These are phyloP conservation scores for Copsychus sechellarum DNA, from an alignment of 2,113 vertebrate species.

Conservation along the genomic window DNA sequence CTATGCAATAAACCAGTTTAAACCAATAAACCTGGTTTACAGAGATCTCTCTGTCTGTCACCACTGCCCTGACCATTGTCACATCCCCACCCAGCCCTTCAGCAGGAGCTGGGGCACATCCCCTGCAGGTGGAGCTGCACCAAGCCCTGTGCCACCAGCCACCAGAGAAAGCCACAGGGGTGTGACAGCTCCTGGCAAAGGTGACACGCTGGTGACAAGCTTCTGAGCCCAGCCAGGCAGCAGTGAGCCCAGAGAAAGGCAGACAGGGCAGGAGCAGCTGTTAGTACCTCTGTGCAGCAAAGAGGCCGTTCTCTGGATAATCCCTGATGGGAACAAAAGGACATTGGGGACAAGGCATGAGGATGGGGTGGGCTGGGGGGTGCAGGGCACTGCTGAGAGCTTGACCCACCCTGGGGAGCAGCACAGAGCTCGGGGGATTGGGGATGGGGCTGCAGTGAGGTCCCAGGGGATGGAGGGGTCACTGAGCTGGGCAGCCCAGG, in stretches of 20 bases:
- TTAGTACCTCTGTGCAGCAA: conserved; percentile 92
- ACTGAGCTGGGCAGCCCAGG: accelerated
- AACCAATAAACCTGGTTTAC: too few species aligned
- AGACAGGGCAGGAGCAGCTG: conserved; percentile 67
- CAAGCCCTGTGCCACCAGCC: background rate
- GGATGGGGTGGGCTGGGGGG: background rate
- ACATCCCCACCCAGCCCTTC: background rate
- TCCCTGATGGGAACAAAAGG: conserved; percentile 84
- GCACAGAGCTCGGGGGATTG: accelerated
- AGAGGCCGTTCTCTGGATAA: conserved; percentile 87
- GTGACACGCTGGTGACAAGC: background rate
- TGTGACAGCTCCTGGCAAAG: background rate
- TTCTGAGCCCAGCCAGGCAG: background rate
- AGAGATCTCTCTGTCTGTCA: too few species aligned
- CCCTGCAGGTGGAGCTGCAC: background rate
- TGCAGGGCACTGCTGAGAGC: background rate
- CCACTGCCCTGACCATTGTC: too few species aligned
- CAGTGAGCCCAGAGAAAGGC: background rate
- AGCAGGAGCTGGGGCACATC: background rate
- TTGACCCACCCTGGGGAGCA: background rate
- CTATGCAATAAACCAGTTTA: too few species aligned
- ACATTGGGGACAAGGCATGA: conserved; percentile 62
- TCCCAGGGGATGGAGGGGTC: background rate
- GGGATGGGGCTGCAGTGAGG: background rate
- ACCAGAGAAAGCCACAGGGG: background rate